These are phyloP conservation scores for Psettodes erumei DNA, from an alignment of 2,113 vertebrate species.

Conservation along the genomic window DNA sequence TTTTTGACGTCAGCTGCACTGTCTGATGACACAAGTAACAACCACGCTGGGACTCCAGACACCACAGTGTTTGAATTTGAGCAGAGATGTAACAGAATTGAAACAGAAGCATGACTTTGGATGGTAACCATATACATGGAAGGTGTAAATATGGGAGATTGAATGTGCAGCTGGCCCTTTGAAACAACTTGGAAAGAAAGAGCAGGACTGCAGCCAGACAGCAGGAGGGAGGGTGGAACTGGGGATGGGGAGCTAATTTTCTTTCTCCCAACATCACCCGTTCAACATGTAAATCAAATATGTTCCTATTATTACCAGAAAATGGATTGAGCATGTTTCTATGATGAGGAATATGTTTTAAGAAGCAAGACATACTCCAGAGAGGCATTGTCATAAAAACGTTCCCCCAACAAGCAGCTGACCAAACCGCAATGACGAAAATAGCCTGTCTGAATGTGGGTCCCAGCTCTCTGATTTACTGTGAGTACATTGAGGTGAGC, in stretches of 20 bases:
- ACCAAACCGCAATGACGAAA: constrained; percentile 31
- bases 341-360: constrained; percentile 3
- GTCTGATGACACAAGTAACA: constrained; percentile 24
- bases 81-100: constrained; percentile 25
- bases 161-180: constrained; percentile 42
- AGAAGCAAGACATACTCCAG: background rate
- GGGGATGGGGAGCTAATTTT: constrained; percentile 31
- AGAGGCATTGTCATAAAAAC: constrained; percentile 24
- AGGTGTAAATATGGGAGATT: constrained; percentile 40
- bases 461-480: constrained; percentile 59
- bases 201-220: background rate
- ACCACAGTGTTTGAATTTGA: constrained; percentile 22
- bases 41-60: background rate
- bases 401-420: constrained; percentile 40
- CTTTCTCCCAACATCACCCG: constrained; percentile 4
- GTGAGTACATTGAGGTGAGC: constrained; percentile 62
- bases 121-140: constrained; percentile 12
- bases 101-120: constrained; percentile 29
- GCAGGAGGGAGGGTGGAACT: background rate
- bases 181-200: constrained; percentile 13
- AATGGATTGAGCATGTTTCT: background rate
- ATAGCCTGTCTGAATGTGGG: constrained; percentile 42
- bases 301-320: background rate
- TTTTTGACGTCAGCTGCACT: constrained; percentile 43
- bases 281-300: background rate